Conservation (phyloP, 2,888 invertebrate genomes). For the Lampropteryx suffumata region DNA sequence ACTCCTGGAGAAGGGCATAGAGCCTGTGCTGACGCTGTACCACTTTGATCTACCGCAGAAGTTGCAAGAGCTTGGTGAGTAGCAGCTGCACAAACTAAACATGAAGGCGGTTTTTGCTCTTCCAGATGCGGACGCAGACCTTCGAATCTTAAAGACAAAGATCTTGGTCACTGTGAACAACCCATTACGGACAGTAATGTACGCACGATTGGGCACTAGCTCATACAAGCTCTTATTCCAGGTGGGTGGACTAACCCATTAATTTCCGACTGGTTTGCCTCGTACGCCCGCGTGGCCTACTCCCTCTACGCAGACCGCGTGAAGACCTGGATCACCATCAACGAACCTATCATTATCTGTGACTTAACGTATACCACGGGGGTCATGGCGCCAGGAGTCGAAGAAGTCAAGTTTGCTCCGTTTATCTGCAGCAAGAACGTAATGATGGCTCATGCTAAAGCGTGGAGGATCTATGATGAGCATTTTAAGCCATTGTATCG, state of each 20-base stretch:
- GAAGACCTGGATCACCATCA: slow-evolving; percentile 87
- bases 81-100: too few species aligned
- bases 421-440: slow-evolving; percentile 84
- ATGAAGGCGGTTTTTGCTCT: too few species aligned
- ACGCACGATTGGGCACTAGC: too few species aligned
- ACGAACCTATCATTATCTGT: slow-evolving; percentile 83
- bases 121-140: too few species aligned
- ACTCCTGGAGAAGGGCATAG: slow-evolving; percentile 72
- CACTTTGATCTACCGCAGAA: slow-evolving; percentile 70
- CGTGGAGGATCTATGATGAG: slow-evolving; percentile 82
- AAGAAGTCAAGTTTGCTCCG: slow-evolving; percentile 64
- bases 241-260: slow-evolving; percentile 87
- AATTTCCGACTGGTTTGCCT: slow-evolving; percentile 83
- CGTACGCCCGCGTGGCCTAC: slow-evolving; percentile 82
- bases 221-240: slow-evolving; percentile 28
- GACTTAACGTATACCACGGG: slow-evolving; percentile 63
- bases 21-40: slow-evolving; percentile 74
- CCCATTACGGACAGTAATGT: too few species aligned
- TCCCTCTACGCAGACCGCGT: slow-evolving; percentile 84
- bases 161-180: too few species aligned
- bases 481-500: slow-evolving; percentile 76
- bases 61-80: slow-evolving; percentile 80
- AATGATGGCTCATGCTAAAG: slow-evolving; percentile 86
- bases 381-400: slow-evolving; percentile 54
- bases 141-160: too few species aligned